Evolutionary conservation across 2,888 invertebrate species (phyloP), one percentile per base, ranked within the genome.

Genomic region (Drosophila testacea): DNA sequence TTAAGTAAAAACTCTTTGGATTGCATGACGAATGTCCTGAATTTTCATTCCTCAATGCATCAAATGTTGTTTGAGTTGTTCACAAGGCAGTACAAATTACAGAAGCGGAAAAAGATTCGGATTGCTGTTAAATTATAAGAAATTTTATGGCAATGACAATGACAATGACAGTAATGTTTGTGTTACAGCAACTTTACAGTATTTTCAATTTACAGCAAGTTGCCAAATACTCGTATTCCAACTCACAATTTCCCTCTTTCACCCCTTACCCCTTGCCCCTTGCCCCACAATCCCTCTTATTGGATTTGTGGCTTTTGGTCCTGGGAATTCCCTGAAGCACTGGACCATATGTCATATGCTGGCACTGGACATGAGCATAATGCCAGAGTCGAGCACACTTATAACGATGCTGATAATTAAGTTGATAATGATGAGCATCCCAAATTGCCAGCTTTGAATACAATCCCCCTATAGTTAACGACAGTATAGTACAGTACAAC

Each of bases 1-100:
- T 22, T 34, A 5, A 34, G 22, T 7, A 7, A 4, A 42, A 9
- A 16, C 22, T 1, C 5, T 5, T 11, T 32, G 10, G 6, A 34
- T 4, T 4, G 13, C 4, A 41, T 6, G n/a, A 4, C 28, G 30
- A 41, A 32, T 42, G 54, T 22, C 34, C n/a, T 9, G 22, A 6
- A 55, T 16, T 46, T 47, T 28, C 38, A 13, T 9, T 28, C 38
- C 28, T 9, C 13, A 16, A 16, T 41, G 72, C 71, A 63, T 67
- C 57, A 52, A 62, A 73, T 67, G 48, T 66, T 66, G 48, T 65
- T 68, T 60, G 16, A 3, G 52, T n/a, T n/a, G 11, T 11, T 11
- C 55, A 69, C 48, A 72, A 82, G 71, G 78, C 78, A 61, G 59
- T 47, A 70, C 62, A 77, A 80, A 73, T 69, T 65, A 69, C 57